Evolutionary conservation across 2,888 invertebrate species (phyloP).

Genomic region (Acanthosepion pharaonis): DNA sequence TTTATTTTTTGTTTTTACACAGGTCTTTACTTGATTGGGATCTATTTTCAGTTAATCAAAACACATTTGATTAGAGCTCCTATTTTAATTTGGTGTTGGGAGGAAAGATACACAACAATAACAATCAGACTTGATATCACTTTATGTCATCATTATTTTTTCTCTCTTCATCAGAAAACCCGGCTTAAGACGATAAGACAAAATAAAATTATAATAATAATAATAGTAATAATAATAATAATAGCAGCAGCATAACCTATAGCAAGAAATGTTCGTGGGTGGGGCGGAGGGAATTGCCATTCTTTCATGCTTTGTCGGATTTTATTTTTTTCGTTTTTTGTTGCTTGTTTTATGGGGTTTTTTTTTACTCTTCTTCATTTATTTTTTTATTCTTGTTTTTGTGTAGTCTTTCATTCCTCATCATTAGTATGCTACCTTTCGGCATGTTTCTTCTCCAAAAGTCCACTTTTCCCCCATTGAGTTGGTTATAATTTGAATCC

Average conservation of each 20-base stretch:
- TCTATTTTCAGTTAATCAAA: slow-evolving; percentile 21
- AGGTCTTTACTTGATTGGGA: background rate
- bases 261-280: background rate
- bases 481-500: background rate
- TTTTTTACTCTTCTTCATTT: background rate
- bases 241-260: background rate
- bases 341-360: background rate
- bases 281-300: background rate
- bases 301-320: background rate
- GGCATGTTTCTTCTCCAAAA: background rate
- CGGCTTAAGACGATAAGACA: slow-evolving; percentile 33
- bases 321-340: background rate
- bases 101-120: background rate
- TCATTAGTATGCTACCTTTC: background rate
- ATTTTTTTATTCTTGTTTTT: too few species aligned
- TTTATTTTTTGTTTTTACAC: background rate
- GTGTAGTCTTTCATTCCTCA: background rate
- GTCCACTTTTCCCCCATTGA: background rate
- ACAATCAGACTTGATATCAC: background rate
- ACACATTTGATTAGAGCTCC: slow-evolving; percentile 22
- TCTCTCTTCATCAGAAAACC: background rate
- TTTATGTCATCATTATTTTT: background rate
- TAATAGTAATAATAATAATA: background rate
- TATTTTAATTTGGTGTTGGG: background rate
- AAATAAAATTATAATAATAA: background rate